Base-by-base conservation (phyloP, 2,888 invertebrate species). In the Alsophila aescularia region DNA sequence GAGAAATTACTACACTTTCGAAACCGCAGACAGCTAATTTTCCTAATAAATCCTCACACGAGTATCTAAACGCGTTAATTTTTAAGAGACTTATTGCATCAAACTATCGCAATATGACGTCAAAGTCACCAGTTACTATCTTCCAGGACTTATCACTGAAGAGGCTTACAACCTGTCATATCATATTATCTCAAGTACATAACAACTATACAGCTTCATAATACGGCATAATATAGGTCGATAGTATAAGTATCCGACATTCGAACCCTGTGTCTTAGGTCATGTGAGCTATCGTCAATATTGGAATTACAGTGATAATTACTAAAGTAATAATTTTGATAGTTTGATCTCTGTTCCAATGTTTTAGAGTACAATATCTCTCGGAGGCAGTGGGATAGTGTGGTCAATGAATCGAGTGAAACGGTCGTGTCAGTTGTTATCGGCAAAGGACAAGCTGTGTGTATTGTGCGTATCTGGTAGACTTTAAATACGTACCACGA, bases 341-440 rank as follows among this genome's bases (percentile, higher is more conserved):
- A 56, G 5, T 34, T 39, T 47, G 31, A 36, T 32, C 56, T 44
- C 27, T 58, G 56, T 31, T 35, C 8, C 4, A 5, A 9, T 12
- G 16, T 2, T 0, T 15, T 12, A 54, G n/a, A 10, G 54, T 52
- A n/a, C 12, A n/a, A 21, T 52, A 31, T 41, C 0, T 3, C 0
- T 13, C 6, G 24, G 15, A 29, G 27, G 18, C 1, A 8, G 35
- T 24, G 16, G 8, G 48, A 49, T 42, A 32, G 10, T 12, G 49
- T 55, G 58, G 56, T 58, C 62, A 62, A 56, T 58, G 56, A 53
- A 53, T 58, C 41, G 37, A 56, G 52, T 43, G 41, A 41, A 45
- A 40, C 52, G 40, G 12, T 9, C 15, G 41, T 45, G 47, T 52
- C 52, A 52, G 27, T 24, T 47, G 44, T 58, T 52, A 57, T 52